Evolutionary conservation across 2,113 vertebrate species (phyloP).

Genomic region (Cynoglossus semilaevis): DNA sequence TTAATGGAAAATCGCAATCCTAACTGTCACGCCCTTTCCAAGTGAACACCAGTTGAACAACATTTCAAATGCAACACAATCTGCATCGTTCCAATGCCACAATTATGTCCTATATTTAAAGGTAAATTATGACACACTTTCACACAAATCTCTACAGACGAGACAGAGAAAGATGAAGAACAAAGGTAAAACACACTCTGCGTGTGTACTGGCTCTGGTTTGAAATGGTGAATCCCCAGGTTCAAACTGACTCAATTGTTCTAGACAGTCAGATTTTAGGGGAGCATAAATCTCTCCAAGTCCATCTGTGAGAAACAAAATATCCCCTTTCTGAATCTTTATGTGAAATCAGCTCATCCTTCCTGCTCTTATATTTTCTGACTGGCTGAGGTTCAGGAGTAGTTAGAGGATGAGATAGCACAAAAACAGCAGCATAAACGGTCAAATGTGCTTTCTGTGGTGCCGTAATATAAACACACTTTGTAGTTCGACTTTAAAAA

Average conservation of each 20-base stretch:
- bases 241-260: constrained; percentile 26
- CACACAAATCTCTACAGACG: constrained; percentile 6
- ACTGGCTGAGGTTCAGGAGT: constrained; percentile 24
- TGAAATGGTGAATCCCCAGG: constrained; percentile 11
- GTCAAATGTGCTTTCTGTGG: constrained; percentile 12
- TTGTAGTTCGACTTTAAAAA: constrained; percentile 31
- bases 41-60: constrained; percentile 40
- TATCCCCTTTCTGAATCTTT: constrained; percentile 43
- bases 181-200: neutral
- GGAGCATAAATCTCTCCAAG: constrained; percentile 50
- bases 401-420: constrained; percentile 22
- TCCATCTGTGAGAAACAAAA: constrained; percentile 21
- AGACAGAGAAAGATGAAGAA: neutral
- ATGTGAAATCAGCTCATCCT: constrained; percentile 40
- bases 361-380: constrained; percentile 41
- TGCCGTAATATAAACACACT: constrained; percentile 14
- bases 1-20: constrained; percentile 57
- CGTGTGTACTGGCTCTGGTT: constrained; percentile 30
- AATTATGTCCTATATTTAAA: constrained; percentile 38
- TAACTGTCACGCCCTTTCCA: constrained; percentile 44
- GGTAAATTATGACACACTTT: constrained; percentile 19
- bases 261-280: constrained; percentile 44
- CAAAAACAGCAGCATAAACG: constrained; percentile 12
- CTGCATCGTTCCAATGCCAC: constrained; percentile 26
- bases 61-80: constrained; percentile 43